Percentiles rank a stretch among this genome's conserved stretches.
Evolutionary conservation across 2,888 invertebrate species (phyloP).

Genomic region (Nomada lathburiana): DNA sequence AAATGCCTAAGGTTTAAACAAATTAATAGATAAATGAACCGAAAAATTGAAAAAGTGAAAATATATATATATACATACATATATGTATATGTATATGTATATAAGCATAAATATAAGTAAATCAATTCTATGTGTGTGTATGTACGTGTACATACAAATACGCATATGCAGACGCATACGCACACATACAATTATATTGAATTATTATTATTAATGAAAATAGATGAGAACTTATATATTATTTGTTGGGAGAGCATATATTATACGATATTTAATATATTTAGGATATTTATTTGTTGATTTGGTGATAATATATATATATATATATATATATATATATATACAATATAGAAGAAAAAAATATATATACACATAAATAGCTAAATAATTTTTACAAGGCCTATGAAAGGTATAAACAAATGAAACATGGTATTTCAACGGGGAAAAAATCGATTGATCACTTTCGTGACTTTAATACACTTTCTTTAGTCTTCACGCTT

Average conservation of each 20-base stretch:
- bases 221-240: slow-evolving; percentile 75
- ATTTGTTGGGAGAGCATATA: slow-evolving; percentile 83
- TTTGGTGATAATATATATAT: slow-evolving; percentile 76
- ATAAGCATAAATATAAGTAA: slow-evolving; percentile 65
- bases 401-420: slow-evolving; percentile 54
- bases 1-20: slow-evolving; percentile 74
- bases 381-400: slow-evolving; percentile 62
- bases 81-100: slow-evolving; percentile 53
- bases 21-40: slow-evolving; percentile 62
- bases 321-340: slow-evolving; percentile 27
- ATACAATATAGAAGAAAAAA: slow-evolving; percentile 48
- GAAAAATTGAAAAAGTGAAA: slow-evolving; percentile 58
- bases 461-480: slow-evolving; percentile 2
- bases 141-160: slow-evolving; percentile 45
- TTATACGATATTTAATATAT: slow-evolving; percentile 81
- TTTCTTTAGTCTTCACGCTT: neutral
- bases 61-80: slow-evolving; percentile 59
- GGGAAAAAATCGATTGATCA: slow-evolving; percentile 54
- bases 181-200: slow-evolving; percentile 72
- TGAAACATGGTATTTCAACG: slow-evolving; percentile 57
- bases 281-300: slow-evolving; percentile 84
- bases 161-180: slow-evolving; percentile 62
- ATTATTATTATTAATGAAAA: slow-evolving; percentile 66
- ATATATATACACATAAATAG: slow-evolving; percentile 51
- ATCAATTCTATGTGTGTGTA: slow-evolving; percentile 62